These are phyloP conservation scores for Oreochromis aureus DNA, from an alignment of 2,113 vertebrate genomes.

Conservation along the genomic window DNA sequence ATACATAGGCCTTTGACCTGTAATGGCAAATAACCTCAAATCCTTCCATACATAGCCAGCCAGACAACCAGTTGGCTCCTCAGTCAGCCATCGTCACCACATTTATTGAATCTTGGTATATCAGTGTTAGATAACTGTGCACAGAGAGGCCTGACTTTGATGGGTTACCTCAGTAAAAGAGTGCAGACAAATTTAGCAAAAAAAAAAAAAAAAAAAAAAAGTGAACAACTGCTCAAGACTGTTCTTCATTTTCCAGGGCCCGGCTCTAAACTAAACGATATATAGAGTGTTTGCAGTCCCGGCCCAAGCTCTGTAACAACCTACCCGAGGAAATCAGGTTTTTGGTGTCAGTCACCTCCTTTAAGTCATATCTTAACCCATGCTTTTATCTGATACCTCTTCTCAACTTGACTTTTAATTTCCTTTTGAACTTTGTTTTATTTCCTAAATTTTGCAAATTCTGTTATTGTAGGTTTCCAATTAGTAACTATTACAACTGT, in stretches of 20 bases:
- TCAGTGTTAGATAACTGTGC: slow-evolving; percentile 26
- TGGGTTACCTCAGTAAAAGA: slow-evolving; percentile 23
- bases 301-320: neutral
- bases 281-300: neutral
- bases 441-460: neutral
- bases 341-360: neutral
- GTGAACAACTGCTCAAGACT: slow-evolving; percentile 6
- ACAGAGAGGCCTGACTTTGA: slow-evolving; percentile 20
- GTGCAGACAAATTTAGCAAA: slow-evolving; percentile 16
- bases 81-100: neutral
- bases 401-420: neutral
- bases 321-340: neutral
- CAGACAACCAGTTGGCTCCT: neutral
- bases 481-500: neutral
- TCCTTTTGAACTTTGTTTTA: neutral
- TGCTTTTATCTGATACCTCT: neutral
- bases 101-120: slow-evolving; percentile 23
- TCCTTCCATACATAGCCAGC: neutral
- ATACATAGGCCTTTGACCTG: neutral
- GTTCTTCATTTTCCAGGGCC: slow-evolving; percentile 22
- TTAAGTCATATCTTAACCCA: neutral
- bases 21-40: neutral
- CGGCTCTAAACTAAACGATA: neutral
- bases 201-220: neutral
- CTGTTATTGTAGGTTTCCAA: neutral